Conservation (phyloP, 1,140 invertebrate genomes). For the Papilio dardanus region DNA sequence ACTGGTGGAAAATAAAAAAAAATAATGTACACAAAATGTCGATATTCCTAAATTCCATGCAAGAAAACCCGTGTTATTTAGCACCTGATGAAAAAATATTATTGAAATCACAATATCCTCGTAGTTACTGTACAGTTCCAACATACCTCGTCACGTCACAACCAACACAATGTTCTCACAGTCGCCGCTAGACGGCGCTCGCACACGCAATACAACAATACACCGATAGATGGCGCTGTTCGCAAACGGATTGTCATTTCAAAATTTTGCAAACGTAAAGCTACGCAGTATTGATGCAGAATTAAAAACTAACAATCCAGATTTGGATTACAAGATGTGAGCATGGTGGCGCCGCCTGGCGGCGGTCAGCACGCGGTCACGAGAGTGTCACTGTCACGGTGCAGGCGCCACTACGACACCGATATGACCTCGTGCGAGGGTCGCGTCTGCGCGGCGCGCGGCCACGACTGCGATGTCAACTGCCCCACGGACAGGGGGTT, state of each 20-base stretch:
- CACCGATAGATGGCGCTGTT: slow-evolving; percentile 40
- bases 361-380: not conserved
- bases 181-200: slow-evolving; percentile 52
- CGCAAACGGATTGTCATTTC: slow-evolving; percentile 23
- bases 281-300: not conserved
- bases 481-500: slow-evolving; percentile 95
- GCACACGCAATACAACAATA: not conserved
- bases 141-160: slow-evolving; percentile 53
- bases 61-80: slow-evolving; percentile 54
- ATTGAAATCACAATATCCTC: slow-evolving; percentile 40
- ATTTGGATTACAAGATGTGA: not conserved
- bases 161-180: slow-evolving; percentile 55
- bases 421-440: slow-evolving; percentile 76
- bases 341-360: not conserved
- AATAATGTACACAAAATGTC: slow-evolving; percentile 52
- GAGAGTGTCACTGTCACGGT: slow-evolving; percentile 25
- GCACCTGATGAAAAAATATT: slow-evolving; percentile 55
- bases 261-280: not conserved
- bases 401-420: slow-evolving; percentile 68
- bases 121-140: not conserved
- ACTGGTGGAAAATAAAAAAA: not conserved
- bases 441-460: slow-evolving; percentile 61
- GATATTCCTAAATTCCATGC: slow-evolving; percentile 52
- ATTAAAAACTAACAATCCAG: slow-evolving; percentile 7
- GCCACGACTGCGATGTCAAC: slow-evolving; percentile 86